These are phyloP conservation scores for Sebastolobus alascanus DNA, from an alignment of 2,797 vertebrate genomes.

Conservation along the genomic window DNA sequence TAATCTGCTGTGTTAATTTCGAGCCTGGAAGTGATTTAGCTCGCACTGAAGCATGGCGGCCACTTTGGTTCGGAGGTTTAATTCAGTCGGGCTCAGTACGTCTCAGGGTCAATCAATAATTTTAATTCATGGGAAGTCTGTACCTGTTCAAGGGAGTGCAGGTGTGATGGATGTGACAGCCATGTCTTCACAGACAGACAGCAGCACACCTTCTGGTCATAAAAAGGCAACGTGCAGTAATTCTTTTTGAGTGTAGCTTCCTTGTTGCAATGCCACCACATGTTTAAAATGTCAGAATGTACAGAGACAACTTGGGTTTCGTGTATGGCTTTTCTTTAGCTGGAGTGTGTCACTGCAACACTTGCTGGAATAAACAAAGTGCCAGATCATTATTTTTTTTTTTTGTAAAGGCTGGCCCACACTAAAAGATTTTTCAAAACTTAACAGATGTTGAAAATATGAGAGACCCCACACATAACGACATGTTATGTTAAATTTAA, in stretches of 20 bases:
- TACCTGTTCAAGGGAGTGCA: conserved; percentile 3
- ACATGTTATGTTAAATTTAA: no score
- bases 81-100: conserved; percentile 18
- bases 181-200: not conserved
- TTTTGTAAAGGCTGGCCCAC: not conserved
- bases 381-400: not conserved
- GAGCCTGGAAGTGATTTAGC: conserved; percentile 77
- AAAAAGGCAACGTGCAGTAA: not conserved
- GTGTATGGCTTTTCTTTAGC: not conserved
- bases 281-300: not conserved
- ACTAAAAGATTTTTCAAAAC: not conserved
- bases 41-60: conserved; percentile 60
- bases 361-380: not conserved
- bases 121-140: not conserved
- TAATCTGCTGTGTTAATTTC: conserved; percentile 71
- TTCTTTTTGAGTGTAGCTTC: not conserved
- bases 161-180: conserved; percentile 9
- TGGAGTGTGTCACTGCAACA: not conserved
- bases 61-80: conserved; percentile 56
- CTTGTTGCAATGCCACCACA: not conserved
- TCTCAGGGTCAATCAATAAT: conserved; percentile 11
- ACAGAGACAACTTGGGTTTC: not conserved
- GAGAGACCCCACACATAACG: no score
- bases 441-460: no score
- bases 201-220: not conserved